These are phyloP conservation scores for Cydia fagiglandana DNA, from an alignment of 1,140 invertebrate species.

Conservation along the genomic window DNA sequence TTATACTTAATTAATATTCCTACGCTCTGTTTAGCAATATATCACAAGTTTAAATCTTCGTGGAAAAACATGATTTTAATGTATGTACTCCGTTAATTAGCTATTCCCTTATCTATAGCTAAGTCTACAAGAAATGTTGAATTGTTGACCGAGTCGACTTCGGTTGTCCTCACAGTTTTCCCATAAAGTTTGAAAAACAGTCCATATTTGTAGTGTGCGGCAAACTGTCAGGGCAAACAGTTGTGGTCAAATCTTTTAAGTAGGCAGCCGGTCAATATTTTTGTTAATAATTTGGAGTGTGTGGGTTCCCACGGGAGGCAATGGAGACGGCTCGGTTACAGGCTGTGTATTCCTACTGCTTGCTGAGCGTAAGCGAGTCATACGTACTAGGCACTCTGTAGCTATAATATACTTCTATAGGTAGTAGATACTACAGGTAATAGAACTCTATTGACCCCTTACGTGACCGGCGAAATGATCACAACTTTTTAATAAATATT, in stretches of 20 bases:
- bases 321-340: constrained; percentile 61
- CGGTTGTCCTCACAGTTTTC: constrained; percentile 49
- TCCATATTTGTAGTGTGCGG: constrained; percentile 65
- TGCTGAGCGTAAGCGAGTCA: neutral
- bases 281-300: constrained; percentile 75
- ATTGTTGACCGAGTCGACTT: constrained; percentile 38
- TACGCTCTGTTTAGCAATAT: constrained; percentile 16
- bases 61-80: constrained; percentile 11
- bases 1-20: constrained; percentile 27
- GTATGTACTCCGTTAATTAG: constrained; percentile 16
- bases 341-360: constrained; percentile 24
- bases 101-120: constrained; percentile 14
- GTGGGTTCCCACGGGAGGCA: constrained; percentile 65
- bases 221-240: constrained; percentile 69
- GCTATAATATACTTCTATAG: no score
- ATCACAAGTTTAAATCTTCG: constrained; percentile 12
- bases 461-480: no score
- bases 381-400: no score
- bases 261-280: constrained; percentile 76
- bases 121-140: constrained; percentile 34
- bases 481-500: no score
- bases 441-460: no score
- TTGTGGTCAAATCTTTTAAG: constrained; percentile 73
- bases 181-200: constrained; percentile 67
- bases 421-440: no score